phyloP scores from a whole-genome alignment of 1,140 invertebrate species.

The Aphelinus atriplicis region DNA sequence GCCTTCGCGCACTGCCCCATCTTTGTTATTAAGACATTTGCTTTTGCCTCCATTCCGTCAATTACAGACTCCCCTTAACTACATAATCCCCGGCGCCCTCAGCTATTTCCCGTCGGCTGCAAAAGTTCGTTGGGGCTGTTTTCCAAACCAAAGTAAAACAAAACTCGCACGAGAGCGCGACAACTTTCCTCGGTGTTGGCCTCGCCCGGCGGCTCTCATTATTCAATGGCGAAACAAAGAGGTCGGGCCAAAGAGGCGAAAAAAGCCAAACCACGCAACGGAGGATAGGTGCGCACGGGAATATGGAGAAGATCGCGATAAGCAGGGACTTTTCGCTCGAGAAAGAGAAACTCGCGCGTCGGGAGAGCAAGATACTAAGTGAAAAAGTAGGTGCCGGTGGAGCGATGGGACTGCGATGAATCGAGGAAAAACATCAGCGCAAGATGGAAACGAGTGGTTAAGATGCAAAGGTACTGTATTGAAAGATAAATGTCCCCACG shows the following conservation, averaged over 20 bases:
- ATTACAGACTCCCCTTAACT: slow-evolving; percentile 10
- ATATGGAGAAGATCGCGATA: slow-evolving; percentile 7
- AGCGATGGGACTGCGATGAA: too few species aligned
- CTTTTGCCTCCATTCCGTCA: not conserved
- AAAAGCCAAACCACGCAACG: slow-evolving; percentile 1
- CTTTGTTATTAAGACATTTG: not conserved
- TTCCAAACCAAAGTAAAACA: slow-evolving; percentile 11
- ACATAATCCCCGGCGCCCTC: not conserved
- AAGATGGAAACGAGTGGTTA: too few species aligned
- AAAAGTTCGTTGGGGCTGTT: not conserved
- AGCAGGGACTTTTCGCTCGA: slow-evolving; percentile 10
- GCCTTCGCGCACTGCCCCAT: too few species aligned
- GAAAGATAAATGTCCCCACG: too few species aligned
- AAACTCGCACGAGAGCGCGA: not conserved
- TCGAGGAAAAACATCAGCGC: too few species aligned
- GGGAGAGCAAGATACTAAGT: not conserved
- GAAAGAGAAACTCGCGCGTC: not conserved
- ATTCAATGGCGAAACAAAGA: slow-evolving; percentile 22
- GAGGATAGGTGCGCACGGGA: not conserved
- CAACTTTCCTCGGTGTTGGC: slow-evolving; percentile 2
- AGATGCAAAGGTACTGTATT: too few species aligned
- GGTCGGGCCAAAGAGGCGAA: not conserved
- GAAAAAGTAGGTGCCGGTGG: too few species aligned
- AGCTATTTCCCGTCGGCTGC: not conserved
- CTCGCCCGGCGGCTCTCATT: not conserved